Percentiles rank a stretch among this genome's conserved stretches.
Conservation (phyloP, 2,888 invertebrate genomes). For the Esperia sulphurella region DNA sequence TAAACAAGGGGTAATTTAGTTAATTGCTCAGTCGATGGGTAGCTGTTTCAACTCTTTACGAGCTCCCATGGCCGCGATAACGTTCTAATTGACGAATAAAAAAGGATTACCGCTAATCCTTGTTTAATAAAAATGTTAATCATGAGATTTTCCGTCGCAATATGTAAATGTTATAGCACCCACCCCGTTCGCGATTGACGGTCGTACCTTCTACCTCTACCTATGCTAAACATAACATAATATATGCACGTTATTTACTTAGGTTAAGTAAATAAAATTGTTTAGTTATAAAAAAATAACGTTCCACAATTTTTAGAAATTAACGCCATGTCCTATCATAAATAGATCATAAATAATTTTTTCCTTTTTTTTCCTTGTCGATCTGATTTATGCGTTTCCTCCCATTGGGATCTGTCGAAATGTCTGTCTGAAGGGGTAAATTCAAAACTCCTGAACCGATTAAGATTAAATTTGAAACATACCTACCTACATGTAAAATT, state of each 20-base stretch:
- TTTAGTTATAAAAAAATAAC: too few species aligned
- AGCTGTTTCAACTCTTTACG: slow-evolving; percentile 75
- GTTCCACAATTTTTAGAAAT: neutral
- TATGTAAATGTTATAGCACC: slow-evolving; percentile 66
- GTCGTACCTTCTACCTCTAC: slow-evolving; percentile 6
- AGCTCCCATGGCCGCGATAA: slow-evolving; percentile 63
- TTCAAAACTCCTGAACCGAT: too few species aligned
- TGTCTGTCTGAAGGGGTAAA: too few species aligned
- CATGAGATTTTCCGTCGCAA: slow-evolving; percentile 63
- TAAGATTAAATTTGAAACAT: too few species aligned
- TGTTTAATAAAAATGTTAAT: slow-evolving; percentile 80
- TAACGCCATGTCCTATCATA: too few species aligned
- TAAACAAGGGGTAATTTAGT: slow-evolving; percentile 53
- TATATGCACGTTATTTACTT: too few species aligned
- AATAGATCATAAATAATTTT: too few species aligned
- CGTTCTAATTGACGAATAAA: slow-evolving; percentile 78
- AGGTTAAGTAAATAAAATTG: too few species aligned
- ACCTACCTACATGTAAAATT: too few species aligned
- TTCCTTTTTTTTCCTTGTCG: too few species aligned
- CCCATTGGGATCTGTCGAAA: too few species aligned
- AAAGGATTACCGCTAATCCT: slow-evolving; percentile 75
- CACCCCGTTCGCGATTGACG: slow-evolving; percentile 44
- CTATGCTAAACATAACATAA: neutral
- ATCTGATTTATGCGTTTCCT: too few species aligned
- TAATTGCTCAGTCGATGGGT: slow-evolving; percentile 69